Conservation (phyloP, 2,888 invertebrate genomes). For the Leucoma salicis region DNA sequence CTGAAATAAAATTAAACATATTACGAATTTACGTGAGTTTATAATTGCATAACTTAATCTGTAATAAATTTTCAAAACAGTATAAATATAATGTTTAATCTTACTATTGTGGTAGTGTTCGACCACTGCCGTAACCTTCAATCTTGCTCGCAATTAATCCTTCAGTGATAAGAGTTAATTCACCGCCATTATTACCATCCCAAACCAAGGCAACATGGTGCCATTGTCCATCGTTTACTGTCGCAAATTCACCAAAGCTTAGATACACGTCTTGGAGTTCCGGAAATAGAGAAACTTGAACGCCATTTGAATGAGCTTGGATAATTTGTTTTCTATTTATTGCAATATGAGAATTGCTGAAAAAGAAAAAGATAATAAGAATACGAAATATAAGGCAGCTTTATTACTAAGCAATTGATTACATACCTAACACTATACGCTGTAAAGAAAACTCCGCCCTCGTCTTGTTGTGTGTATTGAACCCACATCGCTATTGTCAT, state of each 20-base stretch:
- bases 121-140: conserved; percentile 93
- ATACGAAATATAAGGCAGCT: background rate
- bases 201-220: conserved; percentile 97
- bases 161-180: conserved; percentile 95
- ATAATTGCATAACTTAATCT: background rate
- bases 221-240: conserved; percentile 98
- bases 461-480: conserved; percentile 94
- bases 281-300: conserved; percentile 94
- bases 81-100: no score
- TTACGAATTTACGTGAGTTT: background rate
- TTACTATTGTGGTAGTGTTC: conserved; percentile 91
- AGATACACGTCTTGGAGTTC: conserved; percentile 94
- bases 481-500: conserved; percentile 98
- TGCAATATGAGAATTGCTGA: conserved; percentile 89
- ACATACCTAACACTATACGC: conserved; percentile 92
- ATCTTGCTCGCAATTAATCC: conserved; percentile 96
- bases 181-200: conserved; percentile 93
- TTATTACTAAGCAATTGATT: background rate
- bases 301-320: conserved; percentile 96
- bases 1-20: conserved; percentile 67
- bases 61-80: no score
- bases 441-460: conserved; percentile 96
- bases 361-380: conserved; percentile 26
- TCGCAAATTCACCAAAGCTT: conserved; percentile 94
- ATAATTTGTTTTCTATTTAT: conserved; percentile 90